Base-by-base conservation (phyloP, 2,797 vertebrate genomes). In the Synanceia verrucosa region DNA sequence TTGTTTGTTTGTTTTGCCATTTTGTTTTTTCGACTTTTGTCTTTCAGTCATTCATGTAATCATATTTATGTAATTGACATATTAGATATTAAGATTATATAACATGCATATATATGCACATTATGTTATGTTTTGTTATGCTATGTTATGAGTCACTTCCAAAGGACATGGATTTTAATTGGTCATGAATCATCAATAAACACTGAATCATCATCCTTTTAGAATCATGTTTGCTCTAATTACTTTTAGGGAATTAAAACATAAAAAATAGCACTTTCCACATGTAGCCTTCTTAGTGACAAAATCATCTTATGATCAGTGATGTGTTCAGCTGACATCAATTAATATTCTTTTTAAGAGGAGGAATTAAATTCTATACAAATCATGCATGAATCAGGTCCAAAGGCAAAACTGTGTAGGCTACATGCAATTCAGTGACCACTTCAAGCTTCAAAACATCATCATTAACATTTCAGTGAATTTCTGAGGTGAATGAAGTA, bases 171-270 rank as follows among this genome's bases (percentile, higher is more conserved):
- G 47, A 78, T 65, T 57, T 73, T 12, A 34, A 36, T 56, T 50
- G 41, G 11, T 36, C 41, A 21, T 21, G n/a, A 70, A 14, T 73
- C 26, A 43, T 43, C 23, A 55, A 29, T 46, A 63, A 66, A 60
- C 46, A 51, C 14, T 70, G 37, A 66, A 33, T 72, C 59, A 56
- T 46, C 28, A 23, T 60, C 3, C 23, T 37, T 62, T 47, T 52
- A 28, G 29, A 75, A 24, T 41, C 57, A 41, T 11, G 31, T 24
- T 24, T 29, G 29, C 58, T 67, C 19, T 37, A 55, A 75, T 55
- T 65, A 41, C 55, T 61, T 51, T 41, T 26, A 11, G 4, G 5
- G 37, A 36, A 31, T 46, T 28, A 9, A 50, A 52, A 47, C 16
- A 7, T 9, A 4, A 12, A 3, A 77, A 53, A 70, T 48, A 21